Percentiles rank a stretch among this genome's conserved stretches.
These are phyloP conservation scores for Peucedramus taeniatus DNA, from an alignment of 2,113 vertebrate species.

Conservation along the genomic window DNA sequence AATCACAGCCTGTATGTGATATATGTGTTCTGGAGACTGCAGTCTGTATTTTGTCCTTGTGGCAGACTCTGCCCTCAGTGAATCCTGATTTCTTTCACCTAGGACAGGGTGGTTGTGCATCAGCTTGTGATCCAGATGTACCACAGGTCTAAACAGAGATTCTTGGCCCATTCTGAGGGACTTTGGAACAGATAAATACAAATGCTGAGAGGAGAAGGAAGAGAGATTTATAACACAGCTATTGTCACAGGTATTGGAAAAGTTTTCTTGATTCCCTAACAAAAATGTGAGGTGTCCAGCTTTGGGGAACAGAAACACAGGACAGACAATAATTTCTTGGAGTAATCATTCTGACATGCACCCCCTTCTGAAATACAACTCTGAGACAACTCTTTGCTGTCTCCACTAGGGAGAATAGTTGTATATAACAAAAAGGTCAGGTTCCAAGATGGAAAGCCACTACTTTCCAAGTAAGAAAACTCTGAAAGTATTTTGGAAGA, in stretches of 20 bases:
- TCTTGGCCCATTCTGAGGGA: background rate
- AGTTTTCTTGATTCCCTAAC: background rate
- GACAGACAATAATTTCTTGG: background rate
- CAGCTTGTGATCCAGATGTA: background rate
- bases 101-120: background rate
- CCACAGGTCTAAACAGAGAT: background rate
- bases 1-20: background rate
- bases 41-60: background rate
- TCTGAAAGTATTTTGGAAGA: background rate
- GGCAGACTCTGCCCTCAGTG: background rate
- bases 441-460: background rate
- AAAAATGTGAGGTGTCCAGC: background rate
- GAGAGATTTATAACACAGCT: background rate
- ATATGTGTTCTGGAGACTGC: background rate
- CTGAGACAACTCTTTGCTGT: background rate
- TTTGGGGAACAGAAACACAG: background rate
- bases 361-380: background rate
- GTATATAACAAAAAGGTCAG: background rate
- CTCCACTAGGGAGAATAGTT: background rate
- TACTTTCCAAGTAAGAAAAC: background rate
- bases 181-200: background rate
- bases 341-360: background rate
- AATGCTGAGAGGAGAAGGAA: background rate
- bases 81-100: background rate
- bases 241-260: background rate